A percentile compares a stretch with the other conserved stretches of the same genome.
These are phyloP conservation scores for Trisateles emortualis DNA, from an alignment of 2,888 invertebrate genomes.

Conservation along the genomic window DNA sequence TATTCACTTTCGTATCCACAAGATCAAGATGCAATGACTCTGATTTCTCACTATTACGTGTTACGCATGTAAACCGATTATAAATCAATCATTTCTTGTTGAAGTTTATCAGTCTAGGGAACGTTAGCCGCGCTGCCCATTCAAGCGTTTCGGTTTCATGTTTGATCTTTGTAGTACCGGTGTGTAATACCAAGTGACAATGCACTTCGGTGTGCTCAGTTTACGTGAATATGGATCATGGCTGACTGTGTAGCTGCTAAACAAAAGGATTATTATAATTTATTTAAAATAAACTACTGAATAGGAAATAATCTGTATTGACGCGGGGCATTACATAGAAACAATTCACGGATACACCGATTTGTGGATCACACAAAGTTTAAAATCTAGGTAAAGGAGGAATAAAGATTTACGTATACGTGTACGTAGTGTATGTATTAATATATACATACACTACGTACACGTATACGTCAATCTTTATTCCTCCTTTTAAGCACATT, in stretches of 20 bases:
- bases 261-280: too few relatives aligned
- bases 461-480: too few relatives aligned
- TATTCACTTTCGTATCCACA: neutral
- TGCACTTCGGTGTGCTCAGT: neutral
- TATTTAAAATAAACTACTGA: too few relatives aligned
- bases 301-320: too few relatives aligned
- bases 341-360: too few relatives aligned
- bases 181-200: neutral
- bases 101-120: conserved; percentile 23
- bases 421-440: too few relatives aligned
- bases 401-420: too few relatives aligned
- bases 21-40: neutral
- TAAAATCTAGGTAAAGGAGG: too few relatives aligned
- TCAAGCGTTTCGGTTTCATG: conserved; percentile 18
- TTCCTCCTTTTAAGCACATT: too few relatives aligned
- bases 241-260: neutral
- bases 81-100: conserved; percentile 16
- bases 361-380: too few relatives aligned
- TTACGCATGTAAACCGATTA: conserved; percentile 19
- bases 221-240: neutral
- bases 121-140: conserved; percentile 18
- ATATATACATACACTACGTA: too few relatives aligned
- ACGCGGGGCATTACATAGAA: too few relatives aligned
- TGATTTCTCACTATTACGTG: conserved; percentile 2
- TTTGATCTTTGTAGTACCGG: conserved; percentile 13